Evolutionary conservation across 2,797 vertebrate species (phyloP).

Genomic region (Sebastolobus alascanus): DNA sequence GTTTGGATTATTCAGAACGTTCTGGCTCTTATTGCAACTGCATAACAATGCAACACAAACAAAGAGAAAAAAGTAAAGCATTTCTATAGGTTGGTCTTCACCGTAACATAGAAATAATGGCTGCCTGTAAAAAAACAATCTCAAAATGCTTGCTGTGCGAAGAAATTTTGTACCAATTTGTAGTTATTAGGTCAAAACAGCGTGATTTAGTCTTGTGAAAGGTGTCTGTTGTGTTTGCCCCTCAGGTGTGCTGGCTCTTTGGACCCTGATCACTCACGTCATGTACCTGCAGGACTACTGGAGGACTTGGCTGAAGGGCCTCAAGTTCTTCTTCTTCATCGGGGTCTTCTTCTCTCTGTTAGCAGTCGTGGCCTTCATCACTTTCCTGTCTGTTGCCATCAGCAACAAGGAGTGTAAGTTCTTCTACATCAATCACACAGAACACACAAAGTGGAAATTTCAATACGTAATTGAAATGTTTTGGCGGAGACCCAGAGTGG

Average conservation of each 20-base stretch:
- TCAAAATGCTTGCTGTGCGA: not conserved
- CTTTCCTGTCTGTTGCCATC: slow-evolving; percentile 90
- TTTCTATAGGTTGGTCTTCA: accelerated
- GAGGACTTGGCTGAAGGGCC: slow-evolving; percentile 96
- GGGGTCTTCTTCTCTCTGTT: slow-evolving; percentile 89
- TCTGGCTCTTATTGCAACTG: not conserved
- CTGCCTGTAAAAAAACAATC: not conserved
- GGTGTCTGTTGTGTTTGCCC: not conserved
- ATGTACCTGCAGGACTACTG: slow-evolving; percentile 98
- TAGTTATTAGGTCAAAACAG: not conserved
- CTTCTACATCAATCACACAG: not conserved
- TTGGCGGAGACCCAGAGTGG: not conserved
- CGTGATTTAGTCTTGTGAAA: not conserved
- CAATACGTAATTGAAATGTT: not conserved
- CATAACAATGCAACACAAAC: not conserved
- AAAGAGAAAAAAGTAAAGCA: no score
- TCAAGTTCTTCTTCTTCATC: slow-evolving; percentile 92
- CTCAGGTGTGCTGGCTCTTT: slow-evolving; percentile 94
- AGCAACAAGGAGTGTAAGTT: slow-evolving; percentile 89
- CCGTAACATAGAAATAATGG: not conserved
- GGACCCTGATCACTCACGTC: slow-evolving; percentile 93
- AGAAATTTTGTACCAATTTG: not conserved
- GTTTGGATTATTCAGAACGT: not conserved
- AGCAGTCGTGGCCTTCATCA: slow-evolving; percentile 87
- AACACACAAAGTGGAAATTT: not conserved